Base-by-base conservation (phyloP, 2,113 vertebrate genomes). In the Heteronetta atricapilla region DNA sequence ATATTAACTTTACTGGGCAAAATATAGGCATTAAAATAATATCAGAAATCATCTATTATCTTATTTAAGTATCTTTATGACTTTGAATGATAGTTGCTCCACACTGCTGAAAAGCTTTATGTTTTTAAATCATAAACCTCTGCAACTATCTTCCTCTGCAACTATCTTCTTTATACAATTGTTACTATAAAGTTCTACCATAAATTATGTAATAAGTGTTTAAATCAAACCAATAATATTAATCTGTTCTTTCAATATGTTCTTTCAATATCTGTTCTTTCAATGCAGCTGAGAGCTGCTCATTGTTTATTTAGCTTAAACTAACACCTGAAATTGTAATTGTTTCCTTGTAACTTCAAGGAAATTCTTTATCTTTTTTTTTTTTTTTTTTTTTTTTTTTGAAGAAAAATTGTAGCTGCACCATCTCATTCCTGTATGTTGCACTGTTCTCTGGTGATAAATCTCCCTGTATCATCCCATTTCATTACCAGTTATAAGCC, bases 271-370 rank as follows among this genome's bases (percentile, higher is more conserved):
- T 68, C 59, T 74, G 8, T 44, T 83, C 26, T 83, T 95, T 88
- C 64, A 20, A 8, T 4, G 1, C 48, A 90, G 56, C 72, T 93
- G 89, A 92, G 85, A 88, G 64, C 36, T 74, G 46, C 34, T 92
- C 62, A 87, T 94, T 83, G 82, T 94, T 94, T 93, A 96, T 92
- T 95, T 60, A 90, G 20, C 52, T 79, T 84, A 88, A 93, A 75
- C 52, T 78, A 82, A 82, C 68, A 94, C 76, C 68, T 88, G 76
- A 70, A 36, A 88, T 40, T 38, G n/a, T n/a, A 38, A 38, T 86
- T 80, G 19, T 83, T 96, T 73, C 90, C 53, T 53, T 75, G 22
- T 34, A 79, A 78, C 36, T 46, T 74, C 11, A 17, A 17, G 26
- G 74, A 67, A 78, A 76, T 14, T 52, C 46, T 50, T 92, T 83